phyloP scores from a whole-genome alignment of 64 coral and sea anemone genomes.

The Dendronephthya gigantea region DNA sequence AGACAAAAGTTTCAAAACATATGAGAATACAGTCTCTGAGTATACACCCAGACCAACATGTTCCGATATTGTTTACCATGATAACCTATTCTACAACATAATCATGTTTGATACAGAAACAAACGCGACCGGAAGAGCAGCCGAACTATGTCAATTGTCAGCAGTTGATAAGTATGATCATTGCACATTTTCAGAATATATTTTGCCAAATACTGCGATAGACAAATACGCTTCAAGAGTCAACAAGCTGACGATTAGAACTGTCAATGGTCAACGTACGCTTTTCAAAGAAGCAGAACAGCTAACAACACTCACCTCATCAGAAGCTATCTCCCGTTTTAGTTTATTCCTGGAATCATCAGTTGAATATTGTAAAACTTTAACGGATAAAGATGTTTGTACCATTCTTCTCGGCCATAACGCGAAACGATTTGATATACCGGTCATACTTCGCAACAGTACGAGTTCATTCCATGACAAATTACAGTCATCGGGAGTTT shows the following conservation, averaged over 20 bases:
- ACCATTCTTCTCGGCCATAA: neutral
- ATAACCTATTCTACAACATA: neutral
- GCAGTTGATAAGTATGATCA: neutral
- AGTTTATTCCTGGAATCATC: neutral
- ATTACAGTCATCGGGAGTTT: neutral
- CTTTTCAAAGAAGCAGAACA: constrained; percentile 34
- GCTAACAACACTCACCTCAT: neutral
- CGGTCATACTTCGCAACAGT: neutral
- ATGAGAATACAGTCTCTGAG: neutral
- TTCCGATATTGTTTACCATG: neutral
- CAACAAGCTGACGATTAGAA: constrained; percentile 37
- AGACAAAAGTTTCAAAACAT: neutral
- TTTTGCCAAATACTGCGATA: constrained; percentile 5
- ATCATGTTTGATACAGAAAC: constrained; percentile 2
- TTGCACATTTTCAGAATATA: constrained; percentile 25
- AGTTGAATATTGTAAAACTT: neutral
- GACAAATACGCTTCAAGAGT: constrained; percentile 22
- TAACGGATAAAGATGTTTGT: neutral
- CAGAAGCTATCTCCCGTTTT: neutral
- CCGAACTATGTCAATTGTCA: constrained; percentile 21
- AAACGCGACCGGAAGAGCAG: neutral
- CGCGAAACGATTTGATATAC: neutral
- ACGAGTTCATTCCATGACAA: neutral
- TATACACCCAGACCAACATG: neutral
- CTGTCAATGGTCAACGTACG: constrained; percentile 6